These are phyloP conservation scores for Parauchenoglanis ngamensis DNA, from an alignment of 2,797 vertebrate species.

Conservation along the genomic window DNA sequence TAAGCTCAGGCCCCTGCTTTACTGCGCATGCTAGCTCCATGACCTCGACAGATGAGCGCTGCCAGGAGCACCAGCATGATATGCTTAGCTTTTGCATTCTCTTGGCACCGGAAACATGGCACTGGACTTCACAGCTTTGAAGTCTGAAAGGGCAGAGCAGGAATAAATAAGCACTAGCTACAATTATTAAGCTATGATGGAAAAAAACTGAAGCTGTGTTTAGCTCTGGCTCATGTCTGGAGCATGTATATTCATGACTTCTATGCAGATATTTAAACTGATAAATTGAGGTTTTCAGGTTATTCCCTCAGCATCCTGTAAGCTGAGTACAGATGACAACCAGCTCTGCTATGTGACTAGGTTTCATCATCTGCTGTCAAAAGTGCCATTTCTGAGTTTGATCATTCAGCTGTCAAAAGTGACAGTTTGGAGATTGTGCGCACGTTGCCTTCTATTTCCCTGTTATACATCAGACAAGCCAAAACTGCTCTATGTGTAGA, in stretches of 20 bases:
- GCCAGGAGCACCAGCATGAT: constrained; percentile 40
- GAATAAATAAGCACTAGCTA: neutral
- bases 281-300: constrained; percentile 27
- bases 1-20: constrained; percentile 60
- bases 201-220: neutral
- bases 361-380: constrained; percentile 35
- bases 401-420: constrained; percentile 12
- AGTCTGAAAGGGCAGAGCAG: constrained; percentile 17
- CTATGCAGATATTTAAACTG: constrained; percentile 15
- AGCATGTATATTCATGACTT: constrained; percentile 31
- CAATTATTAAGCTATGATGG: neutral
- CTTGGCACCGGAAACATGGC: constrained; percentile 19
- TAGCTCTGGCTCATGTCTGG: constrained; percentile 4
- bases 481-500: neutral
- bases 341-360: constrained; percentile 15
- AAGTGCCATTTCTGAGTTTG: constrained; percentile 1
- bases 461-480: neutral
- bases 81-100: constrained; percentile 51
- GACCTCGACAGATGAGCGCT: constrained; percentile 64
- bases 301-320: constrained; percentile 23
- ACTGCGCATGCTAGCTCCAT: constrained; percentile 58
- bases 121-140: constrained; percentile 12
- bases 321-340: neutral
- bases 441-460: neutral
- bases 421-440: neutral